A percentile compares a stretch with the other conserved stretches of the same genome.
Conservation (phyloP, 2,888 invertebrate genomes). For the Chymomyza caudatula region DNA sequence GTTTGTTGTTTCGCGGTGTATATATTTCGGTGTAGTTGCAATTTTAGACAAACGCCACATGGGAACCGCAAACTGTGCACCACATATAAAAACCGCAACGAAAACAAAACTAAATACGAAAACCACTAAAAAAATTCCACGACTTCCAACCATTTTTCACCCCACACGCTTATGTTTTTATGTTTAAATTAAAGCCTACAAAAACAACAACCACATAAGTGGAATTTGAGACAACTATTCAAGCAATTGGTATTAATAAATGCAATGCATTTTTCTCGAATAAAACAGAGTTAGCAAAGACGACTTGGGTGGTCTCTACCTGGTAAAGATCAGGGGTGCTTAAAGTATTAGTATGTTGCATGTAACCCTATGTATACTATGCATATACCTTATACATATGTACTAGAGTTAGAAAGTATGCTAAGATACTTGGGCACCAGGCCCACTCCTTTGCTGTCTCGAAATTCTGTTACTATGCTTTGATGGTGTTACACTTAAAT, state of each 20-base stretch:
- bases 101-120: slow-evolving; percentile 1
- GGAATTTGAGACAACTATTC: slow-evolving; percentile 27
- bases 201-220: background rate
- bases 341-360: too few relatives aligned
- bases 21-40: slow-evolving; percentile 31
- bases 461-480: too few relatives aligned
- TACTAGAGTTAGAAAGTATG: too few relatives aligned
- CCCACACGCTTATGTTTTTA: too few relatives aligned
- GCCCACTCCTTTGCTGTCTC: too few relatives aligned
- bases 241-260: slow-evolving; percentile 60
- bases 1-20: background rate
- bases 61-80: slow-evolving; percentile 50
- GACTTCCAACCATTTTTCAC: slow-evolving; percentile 33
- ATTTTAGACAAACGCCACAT: slow-evolving; percentile 47
- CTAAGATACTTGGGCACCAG: too few relatives aligned
- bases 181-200: background rate
- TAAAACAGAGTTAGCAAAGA: background rate
- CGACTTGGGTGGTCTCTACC: background rate
- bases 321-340: background rate
- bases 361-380: too few relatives aligned
- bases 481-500: too few relatives aligned
- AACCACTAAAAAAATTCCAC: slow-evolving; percentile 19
- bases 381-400: too few relatives aligned
- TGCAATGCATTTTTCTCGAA: background rate
- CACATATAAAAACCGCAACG: slow-evolving; percentile 37